Evolutionary conservation across 2,113 vertebrate genomes (phyloP).

Genomic region (Oncorhynchus kisutch): DNA sequence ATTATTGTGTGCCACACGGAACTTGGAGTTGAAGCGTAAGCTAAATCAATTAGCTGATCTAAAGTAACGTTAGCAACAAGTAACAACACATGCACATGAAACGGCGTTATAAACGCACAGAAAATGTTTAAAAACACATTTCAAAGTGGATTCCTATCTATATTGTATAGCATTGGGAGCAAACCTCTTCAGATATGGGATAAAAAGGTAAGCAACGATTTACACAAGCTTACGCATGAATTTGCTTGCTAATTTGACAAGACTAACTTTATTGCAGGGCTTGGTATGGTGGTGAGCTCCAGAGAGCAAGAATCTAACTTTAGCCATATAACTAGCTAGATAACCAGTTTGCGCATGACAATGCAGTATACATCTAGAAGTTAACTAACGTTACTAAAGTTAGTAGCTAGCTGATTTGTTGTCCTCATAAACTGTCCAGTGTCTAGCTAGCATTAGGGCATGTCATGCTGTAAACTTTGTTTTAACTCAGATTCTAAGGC

Average conservation of each 20-base stretch:
- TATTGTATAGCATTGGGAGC: constrained; percentile 93
- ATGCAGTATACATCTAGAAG: too few relatives aligned
- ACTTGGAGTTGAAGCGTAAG: constrained; percentile 18
- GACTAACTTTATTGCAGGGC: too few relatives aligned
- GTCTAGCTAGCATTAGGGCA: too few relatives aligned
- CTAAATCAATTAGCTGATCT: constrained; percentile 19
- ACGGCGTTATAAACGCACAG: neutral
- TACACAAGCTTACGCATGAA: neutral
- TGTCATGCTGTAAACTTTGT: neutral
- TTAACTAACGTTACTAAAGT: too few relatives aligned
- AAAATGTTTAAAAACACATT: constrained; percentile 95
- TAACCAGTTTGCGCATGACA: too few relatives aligned
- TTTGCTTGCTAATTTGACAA: too few relatives aligned
- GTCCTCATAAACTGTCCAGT: too few relatives aligned
- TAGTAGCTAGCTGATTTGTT: too few relatives aligned
- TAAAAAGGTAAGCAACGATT: constrained; percentile 79
- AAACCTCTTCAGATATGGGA: constrained; percentile 96
- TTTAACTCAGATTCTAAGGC: neutral
- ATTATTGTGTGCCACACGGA: constrained; percentile 41
- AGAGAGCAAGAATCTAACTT: too few relatives aligned
- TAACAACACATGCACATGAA: neutral
- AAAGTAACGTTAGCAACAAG: constrained; percentile 35
- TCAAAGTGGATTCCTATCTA: constrained; percentile 91
- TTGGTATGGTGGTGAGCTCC: too few relatives aligned
- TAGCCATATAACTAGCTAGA: too few relatives aligned